Conservation (phyloP, 1,140 invertebrate species). For the Drosophila elegans region DNA sequence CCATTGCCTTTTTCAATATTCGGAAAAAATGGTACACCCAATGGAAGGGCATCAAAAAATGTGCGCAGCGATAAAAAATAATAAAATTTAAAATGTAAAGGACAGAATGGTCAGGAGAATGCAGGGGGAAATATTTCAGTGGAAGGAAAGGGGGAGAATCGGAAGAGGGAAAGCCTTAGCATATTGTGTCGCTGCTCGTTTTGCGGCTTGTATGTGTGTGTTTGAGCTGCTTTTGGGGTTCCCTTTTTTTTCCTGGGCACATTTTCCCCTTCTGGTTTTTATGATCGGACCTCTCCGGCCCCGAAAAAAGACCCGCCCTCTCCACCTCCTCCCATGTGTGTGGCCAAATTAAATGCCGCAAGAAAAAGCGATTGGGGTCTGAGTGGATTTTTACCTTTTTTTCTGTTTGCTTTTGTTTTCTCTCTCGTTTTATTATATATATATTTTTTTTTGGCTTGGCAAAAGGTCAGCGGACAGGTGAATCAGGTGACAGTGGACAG, state of each 20-base stretch:
- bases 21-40: not conserved
- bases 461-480: conserved; percentile 44
- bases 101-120: conserved; percentile 17
- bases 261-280: conserved; percentile 44
- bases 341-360: conserved; percentile 57
- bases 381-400: conserved; percentile 48
- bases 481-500: conserved; percentile 49
- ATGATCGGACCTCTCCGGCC: conserved; percentile 39
- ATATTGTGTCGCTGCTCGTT: conserved; percentile 78
- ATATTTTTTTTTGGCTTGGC: not conserved
- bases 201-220: conserved; percentile 60
- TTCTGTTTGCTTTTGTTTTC: conserved; percentile 22
- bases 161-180: conserved; percentile 34
- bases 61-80: conserved; percentile 72
- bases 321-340: conserved; percentile 8
- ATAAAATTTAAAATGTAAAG: conserved; percentile 70
- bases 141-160: not conserved
- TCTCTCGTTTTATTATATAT: not conserved
- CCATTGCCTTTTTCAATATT: not conserved
- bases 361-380: conserved; percentile 47
- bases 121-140: not conserved
- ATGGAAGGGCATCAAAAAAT: conserved; percentile 17
- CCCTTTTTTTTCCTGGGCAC: not conserved
- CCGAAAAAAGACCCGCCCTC: not conserved
- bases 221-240: conserved; percentile 10